Evolutionary conservation across 2,888 invertebrate species (phyloP).

Genomic region (Xestia c-nigrum): DNA sequence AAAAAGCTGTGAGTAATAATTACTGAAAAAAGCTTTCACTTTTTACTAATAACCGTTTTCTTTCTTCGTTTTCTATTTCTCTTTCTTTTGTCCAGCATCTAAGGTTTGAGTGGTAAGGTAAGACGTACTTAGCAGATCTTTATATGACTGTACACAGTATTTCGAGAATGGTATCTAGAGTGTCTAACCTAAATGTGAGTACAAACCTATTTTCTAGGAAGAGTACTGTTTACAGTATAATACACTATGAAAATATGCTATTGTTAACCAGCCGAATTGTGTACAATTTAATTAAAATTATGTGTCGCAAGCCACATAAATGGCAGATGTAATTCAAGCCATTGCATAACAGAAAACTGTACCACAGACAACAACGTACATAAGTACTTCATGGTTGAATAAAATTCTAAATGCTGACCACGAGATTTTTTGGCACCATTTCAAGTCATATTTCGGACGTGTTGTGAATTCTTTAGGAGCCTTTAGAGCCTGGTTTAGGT

Average conservation of each 20-base stretch:
- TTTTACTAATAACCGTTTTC: too few species aligned
- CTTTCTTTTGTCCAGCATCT: too few species aligned
- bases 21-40: too few species aligned
- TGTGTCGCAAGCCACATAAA: neutral
- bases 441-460: constrained; percentile 54
- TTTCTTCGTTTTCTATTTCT: too few species aligned
- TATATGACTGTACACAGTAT: too few species aligned
- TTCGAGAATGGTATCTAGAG: too few species aligned
- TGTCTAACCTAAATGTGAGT: too few species aligned
- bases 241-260: neutral
- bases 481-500: constrained; percentile 24
- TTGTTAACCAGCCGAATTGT: neutral
- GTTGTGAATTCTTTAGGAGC: constrained; percentile 41
- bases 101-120: too few species aligned
- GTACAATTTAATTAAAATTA: neutral
- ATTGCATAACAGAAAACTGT: constrained; percentile 1
- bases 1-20: too few species aligned
- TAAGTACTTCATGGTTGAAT: constrained; percentile 44
- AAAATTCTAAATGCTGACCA: constrained; percentile 59
- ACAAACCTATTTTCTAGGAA: too few species aligned
- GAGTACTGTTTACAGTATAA: too few species aligned
- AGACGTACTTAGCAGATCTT: too few species aligned
- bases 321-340: constrained; percentile 1
- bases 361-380: constrained; percentile 11
- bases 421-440: constrained; percentile 60